Conservation (phyloP, 2,113 vertebrate genomes). For the Fregetta grallaria region DNA sequence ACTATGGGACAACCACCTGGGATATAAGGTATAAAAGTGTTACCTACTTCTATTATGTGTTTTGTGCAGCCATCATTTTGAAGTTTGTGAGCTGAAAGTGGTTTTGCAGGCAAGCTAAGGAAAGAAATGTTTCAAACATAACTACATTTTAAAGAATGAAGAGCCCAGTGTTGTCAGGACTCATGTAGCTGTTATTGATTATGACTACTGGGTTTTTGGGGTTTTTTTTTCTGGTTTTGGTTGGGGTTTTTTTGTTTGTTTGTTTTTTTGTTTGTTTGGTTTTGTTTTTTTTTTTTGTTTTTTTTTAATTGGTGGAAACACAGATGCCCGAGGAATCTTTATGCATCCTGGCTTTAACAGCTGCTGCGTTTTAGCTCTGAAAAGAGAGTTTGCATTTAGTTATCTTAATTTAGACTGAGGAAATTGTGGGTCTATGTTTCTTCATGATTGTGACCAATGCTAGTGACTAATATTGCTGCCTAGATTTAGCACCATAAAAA, state of each 20-base stretch:
- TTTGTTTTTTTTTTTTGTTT: too few relatives aligned
- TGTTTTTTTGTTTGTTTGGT: not conserved
- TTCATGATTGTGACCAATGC: not conserved
- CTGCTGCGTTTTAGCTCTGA: not conserved
- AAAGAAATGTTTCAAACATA: not conserved
- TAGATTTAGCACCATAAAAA: not conserved
- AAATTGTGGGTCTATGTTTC: not conserved
- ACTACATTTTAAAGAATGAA: not conserved
- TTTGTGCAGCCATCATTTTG: not conserved
- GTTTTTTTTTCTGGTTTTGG: too few relatives aligned
- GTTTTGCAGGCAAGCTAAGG: not conserved
- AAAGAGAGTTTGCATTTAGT: not conserved
- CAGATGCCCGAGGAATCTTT: not conserved
- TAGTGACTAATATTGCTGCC: not conserved
- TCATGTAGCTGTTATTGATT: not conserved
- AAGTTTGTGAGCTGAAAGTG: not conserved
- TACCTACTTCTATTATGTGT: fast-evolving
- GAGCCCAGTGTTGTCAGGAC: not conserved
- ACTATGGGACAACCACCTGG: not conserved
- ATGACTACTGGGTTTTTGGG: not conserved
- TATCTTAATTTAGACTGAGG: not conserved
- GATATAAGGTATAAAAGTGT: not conserved
- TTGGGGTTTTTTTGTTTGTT: too few relatives aligned
- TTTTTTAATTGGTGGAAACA: not conserved
- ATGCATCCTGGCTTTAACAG: not conserved